Evolutionary conservation across 2,888 invertebrate species (phyloP), one percentile per base, ranked within the genome.

Genomic region (Cheilosia pagana): DNA sequence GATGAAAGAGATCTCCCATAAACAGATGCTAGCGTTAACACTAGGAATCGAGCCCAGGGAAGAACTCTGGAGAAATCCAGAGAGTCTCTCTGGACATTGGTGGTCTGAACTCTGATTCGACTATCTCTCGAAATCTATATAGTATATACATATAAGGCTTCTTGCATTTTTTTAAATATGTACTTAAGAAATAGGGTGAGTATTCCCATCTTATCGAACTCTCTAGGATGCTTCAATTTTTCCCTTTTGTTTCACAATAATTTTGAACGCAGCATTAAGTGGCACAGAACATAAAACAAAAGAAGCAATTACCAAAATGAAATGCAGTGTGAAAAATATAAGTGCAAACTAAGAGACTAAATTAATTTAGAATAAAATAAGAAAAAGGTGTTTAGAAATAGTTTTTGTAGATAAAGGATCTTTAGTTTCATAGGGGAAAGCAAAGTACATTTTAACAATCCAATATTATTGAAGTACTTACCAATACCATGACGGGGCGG

Each of bases 401-500:
- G 23, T 23, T 25, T 31, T 12, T 45, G 1, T 45, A 62, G 45
- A 10, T 28, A 19, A 21, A 63, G n/a, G 41, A 48, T 23, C 8
- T 52, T 74, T 14, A 35, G 12, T 12, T 35, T 35, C 3, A 45
- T 28, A 2, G 2, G 25, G 25, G n/a, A 57, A 52, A 68, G 60
- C 21, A 67, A 65, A 52, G 19, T 19, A 39, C 50, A 53, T 3
- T 7, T 74, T 19, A n/a, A 25, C 23, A 50, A 67, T 53, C 23
- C 16, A 41, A 31, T 25, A 63, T 39, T 14, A 28, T 19, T 31
- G 72, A 50, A 75, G 16, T 81, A 92, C 92, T 92, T 91, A 92
- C 92, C 92, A 89, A 92, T 92, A 89, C 92, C 92, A 92, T 92
- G 92, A 90, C 92, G 92, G 92, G 92, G 92, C 92, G 92, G 92